phyloP scores from a whole-genome alignment of 1,140 invertebrate species.

The Lethrus apterus region DNA sequence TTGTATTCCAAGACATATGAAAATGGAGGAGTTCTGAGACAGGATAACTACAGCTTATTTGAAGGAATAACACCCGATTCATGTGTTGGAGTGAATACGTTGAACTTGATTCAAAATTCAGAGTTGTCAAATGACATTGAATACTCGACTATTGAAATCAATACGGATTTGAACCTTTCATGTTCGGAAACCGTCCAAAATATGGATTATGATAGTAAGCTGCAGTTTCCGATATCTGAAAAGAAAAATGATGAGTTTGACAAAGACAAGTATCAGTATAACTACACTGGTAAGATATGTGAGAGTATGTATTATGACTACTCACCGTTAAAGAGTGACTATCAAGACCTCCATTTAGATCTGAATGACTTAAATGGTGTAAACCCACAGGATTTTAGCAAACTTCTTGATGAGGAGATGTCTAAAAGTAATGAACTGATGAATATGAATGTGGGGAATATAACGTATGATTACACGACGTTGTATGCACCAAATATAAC shows the following conservation, averaged over 20 bases:
- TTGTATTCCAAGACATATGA: not conserved
- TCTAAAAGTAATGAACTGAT: constrained; percentile 27
- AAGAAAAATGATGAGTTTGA: constrained; percentile 30
- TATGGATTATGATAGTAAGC: constrained; percentile 17
- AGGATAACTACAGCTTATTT: constrained; percentile 10
- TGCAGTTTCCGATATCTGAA: constrained; percentile 29
- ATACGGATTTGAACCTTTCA: constrained; percentile 22
- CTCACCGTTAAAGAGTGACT: constrained; percentile 30
- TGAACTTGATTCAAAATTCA: constrained; percentile 18
- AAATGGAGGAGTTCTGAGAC: not conserved
- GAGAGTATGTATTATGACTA: constrained; percentile 38
- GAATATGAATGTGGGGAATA: constrained; percentile 26
- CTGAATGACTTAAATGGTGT: constrained; percentile 37
- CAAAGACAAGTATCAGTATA: constrained; percentile 31
- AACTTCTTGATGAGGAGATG: constrained; percentile 40
- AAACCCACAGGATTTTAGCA: constrained; percentile 38
- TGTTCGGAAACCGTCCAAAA: constrained; percentile 15
- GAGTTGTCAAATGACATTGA: constrained; percentile 38
- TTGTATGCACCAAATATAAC: constrained; percentile 29
- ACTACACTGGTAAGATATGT: constrained; percentile 37
- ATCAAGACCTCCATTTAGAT: constrained; percentile 36
- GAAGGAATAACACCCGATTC: not conserved
- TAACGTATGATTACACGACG: constrained; percentile 36
- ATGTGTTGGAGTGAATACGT: not conserved
- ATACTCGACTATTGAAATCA: constrained; percentile 32